These are phyloP conservation scores for Argya squamiceps DNA, from an alignment of 2,797 vertebrate species.

Conservation along the genomic window DNA sequence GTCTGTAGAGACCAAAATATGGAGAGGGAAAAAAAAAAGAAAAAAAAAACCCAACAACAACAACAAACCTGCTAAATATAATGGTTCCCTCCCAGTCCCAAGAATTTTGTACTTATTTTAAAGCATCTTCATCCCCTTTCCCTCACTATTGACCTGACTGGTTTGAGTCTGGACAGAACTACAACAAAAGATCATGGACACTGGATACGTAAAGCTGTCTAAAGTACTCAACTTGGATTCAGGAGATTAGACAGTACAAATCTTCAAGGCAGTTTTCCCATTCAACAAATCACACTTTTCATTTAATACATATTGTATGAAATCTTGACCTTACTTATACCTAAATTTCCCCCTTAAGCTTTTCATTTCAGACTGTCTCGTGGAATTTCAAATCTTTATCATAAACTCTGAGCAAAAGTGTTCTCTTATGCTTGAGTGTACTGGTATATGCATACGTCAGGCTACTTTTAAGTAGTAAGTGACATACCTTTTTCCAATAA, in stretches of 20 bases:
- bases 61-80: background rate
- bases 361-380: background rate
- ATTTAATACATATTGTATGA: background rate
- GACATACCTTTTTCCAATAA: background rate
- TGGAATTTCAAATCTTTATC: background rate
- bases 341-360: background rate
- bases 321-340: background rate
- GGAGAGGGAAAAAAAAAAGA: rapidly evolving
- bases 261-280: background rate
- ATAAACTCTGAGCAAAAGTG: background rate
- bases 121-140: background rate
- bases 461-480: background rate
- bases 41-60: background rate
- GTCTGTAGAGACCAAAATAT: background rate
- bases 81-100: background rate
- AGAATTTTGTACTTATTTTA: background rate
- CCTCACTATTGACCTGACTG: background rate
- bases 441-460: rapidly evolving
- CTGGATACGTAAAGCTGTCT: background rate
- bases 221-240: background rate
- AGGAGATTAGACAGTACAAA: background rate
- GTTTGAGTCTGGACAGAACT: background rate
- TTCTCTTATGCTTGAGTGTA: background rate
- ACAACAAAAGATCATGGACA: background rate
- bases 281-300: background rate